phyloP scores from a whole-genome alignment of 2,113 vertebrate species.

The Amphilophus citrinellus region DNA sequence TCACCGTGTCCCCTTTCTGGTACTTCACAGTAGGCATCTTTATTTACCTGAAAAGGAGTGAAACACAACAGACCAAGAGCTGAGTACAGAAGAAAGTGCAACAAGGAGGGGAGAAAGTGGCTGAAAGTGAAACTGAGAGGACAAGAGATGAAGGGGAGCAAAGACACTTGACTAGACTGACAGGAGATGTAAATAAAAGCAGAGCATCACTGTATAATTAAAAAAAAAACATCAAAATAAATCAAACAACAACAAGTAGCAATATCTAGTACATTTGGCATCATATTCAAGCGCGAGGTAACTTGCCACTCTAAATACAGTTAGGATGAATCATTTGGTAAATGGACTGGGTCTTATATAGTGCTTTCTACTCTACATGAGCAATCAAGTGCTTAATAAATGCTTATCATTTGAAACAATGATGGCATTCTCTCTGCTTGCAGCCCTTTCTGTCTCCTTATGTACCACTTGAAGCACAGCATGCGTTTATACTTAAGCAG shows the following conservation, averaged over 20 bases:
- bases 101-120: background rate
- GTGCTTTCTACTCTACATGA: too few species aligned
- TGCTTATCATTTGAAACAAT: background rate
- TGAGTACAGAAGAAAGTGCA: background rate
- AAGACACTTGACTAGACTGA: background rate
- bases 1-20: constrained; percentile 89
- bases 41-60: constrained; percentile 38
- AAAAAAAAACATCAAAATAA: background rate
- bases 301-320: background rate
- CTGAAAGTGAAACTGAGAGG: background rate
- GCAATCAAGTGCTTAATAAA: too few species aligned
- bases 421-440: background rate
- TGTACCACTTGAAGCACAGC: constrained; percentile 9
- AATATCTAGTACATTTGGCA: background rate
- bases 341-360: too few species aligned
- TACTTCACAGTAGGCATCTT: constrained; percentile 88
- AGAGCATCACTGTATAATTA: background rate
- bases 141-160: too few species aligned
- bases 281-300: too few species aligned
- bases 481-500: constrained; percentile 9
- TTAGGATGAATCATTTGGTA: background rate
- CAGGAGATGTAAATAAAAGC: background rate
- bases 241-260: background rate
- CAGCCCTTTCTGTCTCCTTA: background rate
- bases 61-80: background rate